A percentile compares a stretch with the other conserved stretches of the same genome.
Conservation (phyloP, 2,888 invertebrate genomes). For the Platycheirus rosarum region DNA sequence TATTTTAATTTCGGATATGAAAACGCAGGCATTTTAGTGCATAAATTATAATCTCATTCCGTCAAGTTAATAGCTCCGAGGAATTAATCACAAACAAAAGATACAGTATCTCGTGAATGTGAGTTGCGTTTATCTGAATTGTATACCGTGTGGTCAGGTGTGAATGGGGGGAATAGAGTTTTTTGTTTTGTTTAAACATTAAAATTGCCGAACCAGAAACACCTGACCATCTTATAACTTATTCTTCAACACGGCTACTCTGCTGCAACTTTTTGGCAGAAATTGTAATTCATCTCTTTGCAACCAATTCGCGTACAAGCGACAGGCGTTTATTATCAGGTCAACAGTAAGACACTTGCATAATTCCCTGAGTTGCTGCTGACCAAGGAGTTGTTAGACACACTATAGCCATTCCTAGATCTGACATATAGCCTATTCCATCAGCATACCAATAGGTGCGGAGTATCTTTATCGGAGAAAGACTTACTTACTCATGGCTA, state of each 20-base stretch:
- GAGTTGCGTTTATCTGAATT: not conserved
- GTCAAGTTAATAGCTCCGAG: not conserved
- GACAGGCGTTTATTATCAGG: not conserved
- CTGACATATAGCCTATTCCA: slow-evolving; percentile 16
- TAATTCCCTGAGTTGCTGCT: not conserved
- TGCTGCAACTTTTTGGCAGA: not conserved
- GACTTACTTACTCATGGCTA: not conserved
- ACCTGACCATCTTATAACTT: not conserved
- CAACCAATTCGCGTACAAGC: not conserved
- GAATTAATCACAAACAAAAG: not conserved
- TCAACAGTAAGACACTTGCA: slow-evolving; percentile 2
- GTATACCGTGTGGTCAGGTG: not conserved
- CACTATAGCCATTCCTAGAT: slow-evolving; percentile 13
- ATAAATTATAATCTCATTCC: not conserved
- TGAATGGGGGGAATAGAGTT: not conserved
- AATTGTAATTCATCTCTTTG: slow-evolving; percentile 11
- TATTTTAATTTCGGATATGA: not conserved
- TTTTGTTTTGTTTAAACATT: not conserved
- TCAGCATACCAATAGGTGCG: slow-evolving; percentile 17
- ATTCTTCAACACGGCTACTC: not conserved
- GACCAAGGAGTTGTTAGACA: not conserved
- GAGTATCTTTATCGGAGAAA: slow-evolving; percentile 3
- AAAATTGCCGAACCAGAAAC: not conserved
- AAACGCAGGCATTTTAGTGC: not conserved
- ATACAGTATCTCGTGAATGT: not conserved